phyloP scores from a whole-genome alignment of 1,140 invertebrate genomes.

The Hypsibius dujardini region DNA sequence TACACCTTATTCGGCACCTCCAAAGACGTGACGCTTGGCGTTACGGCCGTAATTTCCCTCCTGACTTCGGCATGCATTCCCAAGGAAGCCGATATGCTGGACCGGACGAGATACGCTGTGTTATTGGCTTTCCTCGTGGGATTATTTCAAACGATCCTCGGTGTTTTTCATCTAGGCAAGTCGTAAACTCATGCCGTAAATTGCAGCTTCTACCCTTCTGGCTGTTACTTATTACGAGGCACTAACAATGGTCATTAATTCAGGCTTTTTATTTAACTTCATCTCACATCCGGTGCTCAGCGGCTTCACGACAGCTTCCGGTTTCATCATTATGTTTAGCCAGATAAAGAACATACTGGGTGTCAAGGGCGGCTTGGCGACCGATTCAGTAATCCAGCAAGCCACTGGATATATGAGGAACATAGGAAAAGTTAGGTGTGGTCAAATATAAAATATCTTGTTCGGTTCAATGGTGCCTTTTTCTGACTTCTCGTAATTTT shows the following conservation, averaged over 20 bases:
- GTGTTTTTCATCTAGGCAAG: slow-evolving; percentile 52
- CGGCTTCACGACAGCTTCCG: slow-evolving; percentile 72
- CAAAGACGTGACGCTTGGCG: slow-evolving; percentile 73
- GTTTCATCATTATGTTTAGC: slow-evolving; percentile 68
- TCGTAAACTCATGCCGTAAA: slow-evolving; percentile 12
- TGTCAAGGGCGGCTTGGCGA: not conserved
- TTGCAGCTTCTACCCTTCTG: not conserved
- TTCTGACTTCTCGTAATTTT: not conserved
- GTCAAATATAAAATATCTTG: not conserved
- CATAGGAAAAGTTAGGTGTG: not conserved
- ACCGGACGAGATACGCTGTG: slow-evolving; percentile 42
- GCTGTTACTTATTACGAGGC: not conserved
- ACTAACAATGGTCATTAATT: slow-evolving; percentile 19
- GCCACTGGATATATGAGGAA: not conserved
- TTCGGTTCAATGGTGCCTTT: too few species aligned
- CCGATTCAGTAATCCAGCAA: slow-evolving; percentile 8
- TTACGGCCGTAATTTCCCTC: slow-evolving; percentile 65
- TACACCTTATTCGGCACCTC: slow-evolving; percentile 73
- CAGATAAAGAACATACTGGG: slow-evolving; percentile 45
- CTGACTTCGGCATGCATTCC: slow-evolving; percentile 53
- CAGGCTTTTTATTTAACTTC: slow-evolving; percentile 81
- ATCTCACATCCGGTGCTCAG: slow-evolving; percentile 74
- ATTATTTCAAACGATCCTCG: slow-evolving; percentile 55
- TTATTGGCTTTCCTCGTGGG: slow-evolving; percentile 58
- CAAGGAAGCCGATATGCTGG: slow-evolving; percentile 31